A percentile compares a stretch with the other conserved stretches of the same genome.
Evolutionary conservation across 2,888 invertebrate species (phyloP).

Genomic region (Tromatobia lineatoria): DNA sequence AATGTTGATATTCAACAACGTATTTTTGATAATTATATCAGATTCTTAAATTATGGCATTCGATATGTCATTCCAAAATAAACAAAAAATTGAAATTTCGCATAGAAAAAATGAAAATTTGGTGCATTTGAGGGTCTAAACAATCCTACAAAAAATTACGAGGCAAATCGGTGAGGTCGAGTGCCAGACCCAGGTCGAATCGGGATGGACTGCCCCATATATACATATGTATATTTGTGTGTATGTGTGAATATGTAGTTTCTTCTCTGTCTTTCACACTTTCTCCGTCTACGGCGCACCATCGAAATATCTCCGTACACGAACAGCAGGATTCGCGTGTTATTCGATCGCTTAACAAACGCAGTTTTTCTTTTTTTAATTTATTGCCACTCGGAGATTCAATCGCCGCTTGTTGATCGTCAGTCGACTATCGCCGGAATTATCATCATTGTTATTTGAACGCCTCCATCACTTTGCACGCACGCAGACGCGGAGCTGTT

Average conservation of each 20-base stretch:
- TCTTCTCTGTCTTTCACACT: slow-evolving; percentile 2
- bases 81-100: too few species aligned
- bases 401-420: slow-evolving; percentile 23
- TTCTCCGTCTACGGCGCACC: slow-evolving; percentile 22
- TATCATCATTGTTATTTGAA: slow-evolving; percentile 10
- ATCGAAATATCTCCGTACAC: neutral
- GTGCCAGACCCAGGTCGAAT: too few species aligned
- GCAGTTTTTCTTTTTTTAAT: slow-evolving; percentile 10
- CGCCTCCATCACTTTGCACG: neutral
- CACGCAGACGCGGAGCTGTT: neutral
- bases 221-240: too few species aligned
- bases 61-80: too few species aligned
- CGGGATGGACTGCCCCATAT: too few species aligned
- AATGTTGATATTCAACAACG: too few species aligned
- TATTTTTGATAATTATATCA: too few species aligned
- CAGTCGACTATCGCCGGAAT: slow-evolving; percentile 7
- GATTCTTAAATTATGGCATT: too few species aligned
- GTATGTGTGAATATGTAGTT: neutral
- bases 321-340: slow-evolving; percentile 27
- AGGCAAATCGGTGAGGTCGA: too few species aligned
- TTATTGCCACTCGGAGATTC: neutral
- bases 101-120: too few species aligned
- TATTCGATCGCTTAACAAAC: slow-evolving; percentile 4
- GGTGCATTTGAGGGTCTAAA: too few species aligned
- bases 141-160: too few species aligned